Evolutionary conservation across 2,888 invertebrate genomes (phyloP).

Genomic region (Pollenia griseotomentosa): DNA sequence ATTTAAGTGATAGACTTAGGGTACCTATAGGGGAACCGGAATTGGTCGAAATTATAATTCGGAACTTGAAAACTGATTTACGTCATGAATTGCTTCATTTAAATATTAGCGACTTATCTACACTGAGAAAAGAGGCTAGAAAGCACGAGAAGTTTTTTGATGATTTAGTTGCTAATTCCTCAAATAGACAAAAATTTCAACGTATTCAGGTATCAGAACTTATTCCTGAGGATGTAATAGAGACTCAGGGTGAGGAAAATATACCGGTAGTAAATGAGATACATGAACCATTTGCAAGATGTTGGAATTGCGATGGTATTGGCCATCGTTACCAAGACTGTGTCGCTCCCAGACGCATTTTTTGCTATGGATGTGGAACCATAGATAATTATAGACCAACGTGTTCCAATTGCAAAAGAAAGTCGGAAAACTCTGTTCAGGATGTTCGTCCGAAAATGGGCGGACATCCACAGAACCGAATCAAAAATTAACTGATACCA

Average conservation of each 20-base stretch:
- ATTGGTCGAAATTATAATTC: neutral
- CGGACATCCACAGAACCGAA: no score
- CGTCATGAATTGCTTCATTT: no score
- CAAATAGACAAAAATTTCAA: neutral
- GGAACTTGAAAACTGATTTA: slow-evolving; percentile 10
- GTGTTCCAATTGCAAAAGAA: no score
- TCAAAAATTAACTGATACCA: no score
- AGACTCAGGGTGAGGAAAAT: slow-evolving; percentile 6
- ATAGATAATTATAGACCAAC: no score
- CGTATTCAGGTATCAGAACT: neutral
- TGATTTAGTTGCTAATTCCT: neutral
- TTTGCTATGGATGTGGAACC: no score
- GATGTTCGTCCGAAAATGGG: no score
- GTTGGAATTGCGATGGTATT: no score
- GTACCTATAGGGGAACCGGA: neutral
- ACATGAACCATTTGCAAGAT: neutral
- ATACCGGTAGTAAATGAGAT: slow-evolving; percentile 6
- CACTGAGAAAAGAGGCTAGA: neutral
- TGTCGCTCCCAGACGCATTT: neutral
- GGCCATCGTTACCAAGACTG: neutral
- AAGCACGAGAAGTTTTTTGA: slow-evolving; percentile 47
- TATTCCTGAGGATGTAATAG: slow-evolving; percentile 18
- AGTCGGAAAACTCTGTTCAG: no score
- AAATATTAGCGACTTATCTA: no score
- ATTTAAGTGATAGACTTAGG: slow-evolving; percentile 10